Evolutionary conservation across 1,140 invertebrate genomes (phyloP), one percentile per base, ranked within the genome.

Genomic region (Zaprionus tsacasi): DNA sequence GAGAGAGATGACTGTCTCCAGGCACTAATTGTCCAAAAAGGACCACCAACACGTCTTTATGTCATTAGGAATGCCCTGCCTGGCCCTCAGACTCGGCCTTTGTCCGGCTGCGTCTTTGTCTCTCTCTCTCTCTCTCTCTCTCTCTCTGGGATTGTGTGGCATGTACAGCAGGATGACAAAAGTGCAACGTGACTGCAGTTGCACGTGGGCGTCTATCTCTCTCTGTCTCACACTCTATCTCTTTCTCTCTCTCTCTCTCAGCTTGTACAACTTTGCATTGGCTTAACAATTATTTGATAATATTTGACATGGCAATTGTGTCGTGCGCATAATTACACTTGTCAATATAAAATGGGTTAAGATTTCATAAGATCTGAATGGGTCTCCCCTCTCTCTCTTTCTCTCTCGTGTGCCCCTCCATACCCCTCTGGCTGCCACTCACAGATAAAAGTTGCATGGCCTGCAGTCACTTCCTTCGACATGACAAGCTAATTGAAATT

Each of bases 401-500:
- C n/a, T n/a, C n/a, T 40, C 64, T 54, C 21, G 21, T 21, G 21
- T 21, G 2, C 21, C 21, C 21, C 21, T 30, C n/a, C n/a, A 65
- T 64, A 10, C 11, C 17, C 43, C 35, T 33, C 15, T 70, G 48
- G 15, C 63, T 73, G 68, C 63, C 27, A 36, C 21, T 56, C 27
- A 55, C 48, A 59, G 79, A 76, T 79, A 78, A 82, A 76, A 65
- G 73, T 70, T 80, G 78, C 79, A 66, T 66, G 33, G 56, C 56
- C 56, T 64, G 58, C 66, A 78, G 67, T 21, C 83, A 83, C 69
- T 89, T 88, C 70, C 78, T 81, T 45, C 59, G 33, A 82, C 66
- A 76, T 81, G 78, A 89, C 85, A 89, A 88, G 71, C 85, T 89
- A 89, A 89, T 89, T 89, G 85, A 89, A 89, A 89, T 89, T 89